Evolutionary conservation across 2,888 invertebrate genomes (phyloP).

Genomic region (Calliphora vomitoria): DNA sequence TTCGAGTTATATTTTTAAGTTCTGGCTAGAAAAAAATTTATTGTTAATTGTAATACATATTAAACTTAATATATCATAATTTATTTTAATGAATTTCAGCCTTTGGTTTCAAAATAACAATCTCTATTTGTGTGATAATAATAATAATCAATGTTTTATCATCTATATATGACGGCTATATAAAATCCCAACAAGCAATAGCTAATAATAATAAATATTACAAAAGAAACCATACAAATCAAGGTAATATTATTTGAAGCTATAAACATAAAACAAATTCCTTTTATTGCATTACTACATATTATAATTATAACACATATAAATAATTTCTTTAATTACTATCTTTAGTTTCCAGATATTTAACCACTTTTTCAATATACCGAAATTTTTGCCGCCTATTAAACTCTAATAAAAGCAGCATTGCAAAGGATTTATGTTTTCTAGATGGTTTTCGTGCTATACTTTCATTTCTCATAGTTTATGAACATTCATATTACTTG

Average conservation of each 20-base stretch:
- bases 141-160: slow-evolving; percentile 48
- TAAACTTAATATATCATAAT: neutral
- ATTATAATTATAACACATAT: neutral
- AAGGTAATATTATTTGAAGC: too few relatives aligned
- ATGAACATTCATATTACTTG: slow-evolving; percentile 75
- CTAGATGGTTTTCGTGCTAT: slow-evolving; percentile 79
- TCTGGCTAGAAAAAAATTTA: too few relatives aligned
- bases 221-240: slow-evolving; percentile 44
- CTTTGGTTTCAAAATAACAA: slow-evolving; percentile 72
- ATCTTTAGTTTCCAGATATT: slow-evolving; percentile 72
- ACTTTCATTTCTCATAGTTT: slow-evolving; percentile 77
- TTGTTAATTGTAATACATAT: too few relatives aligned
- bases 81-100: slow-evolving; percentile 65
- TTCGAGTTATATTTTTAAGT: too few relatives aligned
- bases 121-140: slow-evolving; percentile 62
- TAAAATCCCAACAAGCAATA: slow-evolving; percentile 65
- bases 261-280: neutral
- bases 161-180: slow-evolving; percentile 72
- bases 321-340: too few relatives aligned
- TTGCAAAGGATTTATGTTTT: slow-evolving; percentile 77
- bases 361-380: slow-evolving; percentile 79
- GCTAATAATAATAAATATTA: slow-evolving; percentile 71
- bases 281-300: neutral
- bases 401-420: slow-evolving; percentile 69
- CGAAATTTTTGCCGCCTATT: slow-evolving; percentile 80